phyloP scores from a whole-genome alignment of 1,140 invertebrate genomes.

The Conus ventricosus region DNA sequence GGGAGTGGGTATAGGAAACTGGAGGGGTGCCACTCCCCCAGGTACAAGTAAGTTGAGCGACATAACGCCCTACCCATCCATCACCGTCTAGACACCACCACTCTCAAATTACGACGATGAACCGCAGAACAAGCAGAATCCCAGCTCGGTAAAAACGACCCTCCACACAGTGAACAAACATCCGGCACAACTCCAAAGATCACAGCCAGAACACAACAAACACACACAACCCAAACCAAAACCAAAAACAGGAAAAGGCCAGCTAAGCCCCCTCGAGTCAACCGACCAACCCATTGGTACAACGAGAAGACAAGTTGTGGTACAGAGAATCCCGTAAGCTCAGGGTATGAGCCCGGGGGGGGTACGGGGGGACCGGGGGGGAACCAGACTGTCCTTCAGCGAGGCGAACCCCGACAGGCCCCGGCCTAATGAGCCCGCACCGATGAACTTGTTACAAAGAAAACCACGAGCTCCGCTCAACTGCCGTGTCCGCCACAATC shows the following conservation, averaged over 20 bases:
- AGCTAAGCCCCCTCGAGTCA: neutral
- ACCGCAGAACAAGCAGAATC: neutral
- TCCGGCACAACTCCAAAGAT: neutral
- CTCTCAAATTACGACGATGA: neutral
- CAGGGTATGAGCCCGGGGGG: neutral
- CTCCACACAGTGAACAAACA: neutral
- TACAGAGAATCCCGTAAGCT: neutral
- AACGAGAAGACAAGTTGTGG: neutral
- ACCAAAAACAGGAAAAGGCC: neutral
- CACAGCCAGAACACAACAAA: neutral
- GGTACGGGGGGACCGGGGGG: neutral
- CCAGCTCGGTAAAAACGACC: neutral
- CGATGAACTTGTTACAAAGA: conserved; percentile 24
- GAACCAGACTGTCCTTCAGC: neutral
- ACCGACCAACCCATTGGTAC: neutral
- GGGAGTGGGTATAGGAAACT: conserved; percentile 4
- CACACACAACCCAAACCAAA: no score
- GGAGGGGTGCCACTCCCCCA: conserved; percentile 12
- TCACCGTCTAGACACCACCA: neutral
- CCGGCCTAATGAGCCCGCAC: neutral
- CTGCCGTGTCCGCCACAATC: neutral
- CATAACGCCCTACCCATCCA: neutral
- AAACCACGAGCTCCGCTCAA: neutral
- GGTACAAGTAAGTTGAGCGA: conserved; percentile 26
- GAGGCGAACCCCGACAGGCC: neutral